Conservation (phyloP, 2,888 invertebrate genomes). For the Callosobruchus maculatus region DNA sequence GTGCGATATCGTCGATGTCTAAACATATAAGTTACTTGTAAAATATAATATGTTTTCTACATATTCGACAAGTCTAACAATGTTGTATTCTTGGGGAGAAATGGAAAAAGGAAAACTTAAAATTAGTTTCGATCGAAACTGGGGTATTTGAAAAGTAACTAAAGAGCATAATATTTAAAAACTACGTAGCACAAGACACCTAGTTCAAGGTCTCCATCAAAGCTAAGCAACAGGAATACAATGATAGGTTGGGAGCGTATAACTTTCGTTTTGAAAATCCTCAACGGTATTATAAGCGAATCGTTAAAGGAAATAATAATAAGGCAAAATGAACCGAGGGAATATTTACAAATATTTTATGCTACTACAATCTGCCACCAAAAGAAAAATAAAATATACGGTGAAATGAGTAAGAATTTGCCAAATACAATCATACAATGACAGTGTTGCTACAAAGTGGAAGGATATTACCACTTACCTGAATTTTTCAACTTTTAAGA, state of each 20-base stretch:
- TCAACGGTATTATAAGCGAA: not conserved
- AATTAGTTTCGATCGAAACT: not conserved
- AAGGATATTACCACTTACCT: too few species aligned
- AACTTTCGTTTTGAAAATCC: not conserved
- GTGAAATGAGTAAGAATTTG: not conserved
- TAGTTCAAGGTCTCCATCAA: not conserved
- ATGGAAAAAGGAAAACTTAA: not conserved
- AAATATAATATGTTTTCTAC: not conserved
- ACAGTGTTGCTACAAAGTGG: too few species aligned
- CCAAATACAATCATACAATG: too few species aligned
- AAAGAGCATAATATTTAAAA: not conserved
- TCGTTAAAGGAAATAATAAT: not conserved
- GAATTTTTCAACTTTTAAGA: too few species aligned
- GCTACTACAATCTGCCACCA: not conserved
- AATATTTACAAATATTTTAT: not conserved
- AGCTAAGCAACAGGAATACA: not conserved
- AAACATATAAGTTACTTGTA: not conserved
- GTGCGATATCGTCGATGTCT: not conserved
- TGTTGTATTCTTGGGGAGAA: not conserved
- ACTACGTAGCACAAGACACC: not conserved
- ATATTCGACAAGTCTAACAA: not conserved
- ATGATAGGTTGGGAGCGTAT: not conserved
- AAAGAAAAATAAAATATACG: not conserved
- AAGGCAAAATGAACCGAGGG: not conserved
- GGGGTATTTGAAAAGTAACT: not conserved